Evolutionary conservation across 2,797 vertebrate species (phyloP), one percentile per base, ranked within the genome.

Genomic region (Myripristis murdjan): DNA sequence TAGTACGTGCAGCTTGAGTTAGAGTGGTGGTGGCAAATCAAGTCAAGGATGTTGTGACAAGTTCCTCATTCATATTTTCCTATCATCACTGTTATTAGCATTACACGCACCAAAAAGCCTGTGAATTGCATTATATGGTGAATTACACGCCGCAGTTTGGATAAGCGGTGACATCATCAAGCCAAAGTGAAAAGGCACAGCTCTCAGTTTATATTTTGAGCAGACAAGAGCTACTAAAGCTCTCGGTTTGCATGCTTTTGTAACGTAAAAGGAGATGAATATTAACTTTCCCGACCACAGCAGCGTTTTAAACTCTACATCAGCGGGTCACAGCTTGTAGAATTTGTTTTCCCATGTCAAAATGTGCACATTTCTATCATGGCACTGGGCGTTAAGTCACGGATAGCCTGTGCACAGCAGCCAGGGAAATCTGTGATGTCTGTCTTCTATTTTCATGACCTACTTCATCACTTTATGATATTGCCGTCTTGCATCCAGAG

Each of bases 381-480:
- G 47, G 77, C 55, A 66, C 81, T 68, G 84, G 53, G 72, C 72
- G 59, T 82, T 87, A 80, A 78, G 79, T 69, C 63, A 51, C 64
- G 33, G 64, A 83, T 82, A 75, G 60, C 24, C 64, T 39, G 11
- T 70, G 67, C 81, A 70, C 64, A 74, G 60, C 57, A 70, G 66
- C 18, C 4, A 28, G 83, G 73, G 67, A 89, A 89, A 89, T 79
- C 66, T 75, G 77, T 54, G 75, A 83, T 73, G 70, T 89, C 80
- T 89, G 74, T 72, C 69, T 85, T 78, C 39, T 22, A 57, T 84
- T 87, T 84, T 64, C 62, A 49, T 66, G 81, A 79, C 69, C 81
- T 57, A 64, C 81, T 87, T 86, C 80, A 66, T 72, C 77, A 67
- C 76, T 59, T 81, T 69, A 63, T 80, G 70, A 43, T 66, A 70